Evolutionary conservation across 35 echinoderm and acorn worm species (phyloP).

Genomic region (Heliocidaris tuberculata): DNA sequence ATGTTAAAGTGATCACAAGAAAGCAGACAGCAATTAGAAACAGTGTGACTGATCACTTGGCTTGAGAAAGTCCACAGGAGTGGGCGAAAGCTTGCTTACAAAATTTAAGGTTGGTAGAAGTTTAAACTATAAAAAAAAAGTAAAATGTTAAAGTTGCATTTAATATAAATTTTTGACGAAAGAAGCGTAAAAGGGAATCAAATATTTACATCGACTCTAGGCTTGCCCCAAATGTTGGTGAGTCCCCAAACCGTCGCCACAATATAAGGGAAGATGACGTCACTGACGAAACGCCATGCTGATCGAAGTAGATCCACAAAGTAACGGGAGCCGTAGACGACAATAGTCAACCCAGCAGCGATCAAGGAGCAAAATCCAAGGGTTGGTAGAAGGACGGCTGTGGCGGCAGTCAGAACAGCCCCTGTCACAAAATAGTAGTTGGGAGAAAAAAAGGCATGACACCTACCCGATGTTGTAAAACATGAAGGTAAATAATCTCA

Average conservation of each 20-base stretch:
- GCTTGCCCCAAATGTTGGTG: neutral
- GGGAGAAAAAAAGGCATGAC: neutral
- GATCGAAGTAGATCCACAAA: neutral
- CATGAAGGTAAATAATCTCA: neutral
- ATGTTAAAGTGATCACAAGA: too few species aligned
- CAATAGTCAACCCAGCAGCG: neutral
- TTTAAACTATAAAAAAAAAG: too few species aligned
- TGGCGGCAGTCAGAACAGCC: neutral
- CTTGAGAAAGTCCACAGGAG: too few species aligned
- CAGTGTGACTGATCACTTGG: too few species aligned
- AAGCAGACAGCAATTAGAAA: too few species aligned
- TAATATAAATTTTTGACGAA: neutral
- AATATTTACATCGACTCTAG: neutral
- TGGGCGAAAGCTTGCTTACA: too few species aligned
- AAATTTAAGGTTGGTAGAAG: too few species aligned
- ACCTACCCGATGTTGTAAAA: neutral
- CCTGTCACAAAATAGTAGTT: neutral
- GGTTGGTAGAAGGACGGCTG: neutral
- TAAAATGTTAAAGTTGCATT: neutral
- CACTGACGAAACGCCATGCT: neutral
- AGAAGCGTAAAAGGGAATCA: neutral
- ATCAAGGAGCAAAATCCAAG: neutral
- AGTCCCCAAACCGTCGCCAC: neutral
- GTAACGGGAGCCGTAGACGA: neutral
- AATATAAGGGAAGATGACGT: neutral